Conservation (phyloP, 1,140 invertebrate genomes). For the Lordiphosa stackelbergi region DNA sequence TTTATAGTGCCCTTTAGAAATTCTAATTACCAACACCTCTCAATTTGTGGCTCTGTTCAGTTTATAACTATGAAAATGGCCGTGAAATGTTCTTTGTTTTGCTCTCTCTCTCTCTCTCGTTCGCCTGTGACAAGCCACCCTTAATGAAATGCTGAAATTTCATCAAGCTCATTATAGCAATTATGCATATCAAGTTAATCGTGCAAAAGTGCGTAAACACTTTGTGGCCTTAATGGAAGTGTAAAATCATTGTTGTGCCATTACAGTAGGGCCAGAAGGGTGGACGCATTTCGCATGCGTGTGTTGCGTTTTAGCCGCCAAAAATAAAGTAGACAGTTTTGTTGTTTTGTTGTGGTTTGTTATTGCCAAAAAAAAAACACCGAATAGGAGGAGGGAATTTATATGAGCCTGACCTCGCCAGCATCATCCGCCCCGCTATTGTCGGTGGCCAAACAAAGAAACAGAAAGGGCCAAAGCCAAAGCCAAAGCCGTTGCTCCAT, state of each 20-base stretch:
- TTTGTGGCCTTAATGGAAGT: constrained; percentile 20
- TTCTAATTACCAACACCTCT: no score
- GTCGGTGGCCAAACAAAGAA: constrained; percentile 17
- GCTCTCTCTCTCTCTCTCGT: no score
- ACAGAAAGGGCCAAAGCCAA: constrained; percentile 17
- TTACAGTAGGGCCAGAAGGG: constrained; percentile 37
- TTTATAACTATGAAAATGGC: no score
- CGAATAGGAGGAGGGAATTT: constrained; percentile 13
- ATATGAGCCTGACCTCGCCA: constrained; percentile 47
- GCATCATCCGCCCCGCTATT: constrained; percentile 17
- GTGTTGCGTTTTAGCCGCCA: constrained; percentile 37
- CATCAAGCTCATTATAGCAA: constrained; percentile 30
- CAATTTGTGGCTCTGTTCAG: no score
- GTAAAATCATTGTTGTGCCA: constrained; percentile 26
- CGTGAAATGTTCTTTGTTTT: background rate
- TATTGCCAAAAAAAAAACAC: constrained; percentile 10
- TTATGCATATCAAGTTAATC: constrained; percentile 53
- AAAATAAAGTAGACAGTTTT: constrained; percentile 33
- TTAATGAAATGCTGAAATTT: constrained; percentile 9
- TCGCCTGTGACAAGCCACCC: background rate
- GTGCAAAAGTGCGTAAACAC: constrained; percentile 27
- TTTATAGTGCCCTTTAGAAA: no score
- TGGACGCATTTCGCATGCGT: constrained; percentile 16
- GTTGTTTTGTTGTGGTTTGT: constrained; percentile 9
- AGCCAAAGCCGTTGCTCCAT: constrained; percentile 35